Base-by-base conservation (phyloP, 2,888 invertebrate genomes). In the Cerceris rybyensis region DNA sequence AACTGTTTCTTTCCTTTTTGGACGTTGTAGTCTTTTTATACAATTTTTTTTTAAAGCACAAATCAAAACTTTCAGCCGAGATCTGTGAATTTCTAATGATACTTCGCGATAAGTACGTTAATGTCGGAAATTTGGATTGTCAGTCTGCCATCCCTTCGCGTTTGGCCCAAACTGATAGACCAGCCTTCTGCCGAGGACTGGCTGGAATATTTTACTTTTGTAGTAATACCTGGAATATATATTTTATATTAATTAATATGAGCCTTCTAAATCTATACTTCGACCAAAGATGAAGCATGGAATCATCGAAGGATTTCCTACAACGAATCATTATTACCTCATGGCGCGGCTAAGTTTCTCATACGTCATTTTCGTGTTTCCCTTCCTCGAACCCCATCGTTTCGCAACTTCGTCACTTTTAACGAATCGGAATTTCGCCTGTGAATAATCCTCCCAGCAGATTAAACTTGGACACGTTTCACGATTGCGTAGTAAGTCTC, bases 261-360 rank as follows among this genome's bases (percentile, higher is more conserved):
- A 14, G 7, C 13, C 2, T 54, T 14, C 14, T 16, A 8, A 54
- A 7, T 14, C 13, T 7, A 11, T n/a, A 6, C 54, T 46, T 11
- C 46, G 5, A 13, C 9, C 13, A 5, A 46, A 8, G 13, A 13
- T 46, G 13, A 39, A 54, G n/a, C n/a, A 11, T 6, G n/a, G 13
- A 54, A 16, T 54, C 1, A 8, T 5, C n/a, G n/a, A 59, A 55
- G 43, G 11, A 69, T 28, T 28, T 28, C 28, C 28, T 28, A 4
- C 4, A 28, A 28, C 28, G 1, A 28, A 28, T 28, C 4, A 28
- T 28, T 28, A 72, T 68, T 91, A 96, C 96, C 96, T 94, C 96
- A 98, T 97, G 14, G 98, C 98, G 80, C 98, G 93, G 92, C 97
- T 97, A 88, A 98, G 95, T 93, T 98, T 98, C 92, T 98, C 98